Conservation (phyloP, 2,113 vertebrate species). For the Columba livia region DNA sequence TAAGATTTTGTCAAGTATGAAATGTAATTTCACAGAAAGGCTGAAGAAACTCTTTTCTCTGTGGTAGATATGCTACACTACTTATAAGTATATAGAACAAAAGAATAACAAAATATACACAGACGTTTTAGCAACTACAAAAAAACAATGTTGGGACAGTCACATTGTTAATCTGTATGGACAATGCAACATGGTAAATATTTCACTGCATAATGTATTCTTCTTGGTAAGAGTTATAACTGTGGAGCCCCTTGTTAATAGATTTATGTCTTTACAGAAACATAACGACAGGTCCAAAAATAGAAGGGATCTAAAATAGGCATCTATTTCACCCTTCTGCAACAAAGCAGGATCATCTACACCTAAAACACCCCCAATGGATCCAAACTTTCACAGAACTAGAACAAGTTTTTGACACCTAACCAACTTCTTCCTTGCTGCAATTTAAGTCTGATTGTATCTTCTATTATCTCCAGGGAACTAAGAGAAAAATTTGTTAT, state of each 20-base stretch:
- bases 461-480: neutral
- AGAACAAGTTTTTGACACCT: neutral
- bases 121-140: neutral
- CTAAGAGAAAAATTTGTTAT: neutral
- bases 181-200: neutral
- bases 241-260: neutral
- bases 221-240: neutral
- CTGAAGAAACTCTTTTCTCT: neutral
- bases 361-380: rapidly evolving
- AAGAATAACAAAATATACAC: neutral
- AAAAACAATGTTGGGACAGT: neutral
- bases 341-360: neutral
- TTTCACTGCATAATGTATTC: neutral
- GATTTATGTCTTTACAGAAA: neutral
- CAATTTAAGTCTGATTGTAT: neutral
- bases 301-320: neutral
- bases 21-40: neutral
- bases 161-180: neutral
- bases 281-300: neutral
- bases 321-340: neutral
- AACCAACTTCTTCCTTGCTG: neutral
- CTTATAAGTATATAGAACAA: neutral
- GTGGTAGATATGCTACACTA: neutral
- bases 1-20: neutral
- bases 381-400: neutral